These are phyloP conservation scores for Coreoperca whiteheadi DNA, from an alignment of 2,113 vertebrate genomes.

Conservation along the genomic window DNA sequence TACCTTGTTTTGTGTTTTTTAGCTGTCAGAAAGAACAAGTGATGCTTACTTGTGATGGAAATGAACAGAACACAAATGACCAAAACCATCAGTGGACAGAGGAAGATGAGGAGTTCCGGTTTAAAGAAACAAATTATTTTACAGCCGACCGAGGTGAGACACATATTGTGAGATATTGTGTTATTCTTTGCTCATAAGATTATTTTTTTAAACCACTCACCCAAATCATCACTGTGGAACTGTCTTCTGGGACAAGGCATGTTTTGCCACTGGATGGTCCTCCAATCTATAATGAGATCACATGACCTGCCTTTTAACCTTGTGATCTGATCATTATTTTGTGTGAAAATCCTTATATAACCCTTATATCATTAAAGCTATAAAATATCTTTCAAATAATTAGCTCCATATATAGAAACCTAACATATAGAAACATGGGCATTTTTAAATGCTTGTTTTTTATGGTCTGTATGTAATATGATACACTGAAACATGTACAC, in stretches of 20 bases:
- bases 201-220: not conserved
- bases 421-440: not conserved
- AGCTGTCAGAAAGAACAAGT: slow-evolving; percentile 14
- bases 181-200: not conserved
- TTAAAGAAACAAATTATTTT: not conserved
- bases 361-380: not conserved
- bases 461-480: too few species aligned
- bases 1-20: slow-evolving; percentile 24
- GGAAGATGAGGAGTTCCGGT: not conserved
- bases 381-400: not conserved
- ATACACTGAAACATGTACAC: not conserved
- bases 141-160: not conserved
- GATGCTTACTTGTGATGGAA: slow-evolving; percentile 40
- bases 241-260: not conserved
- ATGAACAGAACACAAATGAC: not conserved
- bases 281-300: not conserved
- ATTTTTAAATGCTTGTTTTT: not conserved
- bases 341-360: not conserved
- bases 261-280: not conserved
- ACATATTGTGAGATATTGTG: too few species aligned
- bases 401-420: not conserved
- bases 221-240: not conserved
- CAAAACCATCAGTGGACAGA: not conserved
- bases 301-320: not conserved
- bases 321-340: not conserved